Evolutionary conservation across 2,113 vertebrate species (phyloP), one percentile per base, ranked within the genome.

Genomic region (Tringa solitaria): DNA sequence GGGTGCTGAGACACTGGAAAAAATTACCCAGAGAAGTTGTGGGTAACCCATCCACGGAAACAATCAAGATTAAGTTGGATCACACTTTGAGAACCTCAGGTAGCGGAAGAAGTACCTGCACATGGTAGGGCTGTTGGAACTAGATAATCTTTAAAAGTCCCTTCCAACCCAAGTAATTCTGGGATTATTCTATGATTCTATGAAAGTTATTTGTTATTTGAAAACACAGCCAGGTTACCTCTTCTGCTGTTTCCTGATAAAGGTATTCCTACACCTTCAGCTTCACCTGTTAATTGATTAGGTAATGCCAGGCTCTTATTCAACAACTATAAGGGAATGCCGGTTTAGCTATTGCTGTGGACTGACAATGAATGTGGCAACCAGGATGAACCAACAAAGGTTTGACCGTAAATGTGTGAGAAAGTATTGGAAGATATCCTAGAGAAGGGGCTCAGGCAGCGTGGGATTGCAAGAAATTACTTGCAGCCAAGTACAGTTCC

Each of bases 251-350:
- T 69, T 60, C 8, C 26, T 84, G 39, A 14, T 48, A 50, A 51
- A 80, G 13, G 11, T 59, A 12, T 37, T 32, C n/a, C 11, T 56
- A 13, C 6, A 51, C 7, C 9, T 81, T 57, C 41, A 80, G 12
- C 21, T 87, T 77, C 30, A 53, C 4, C 8, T 39, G 2, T 22
- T 65, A 65, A 45, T 39, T 61, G 56, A 41, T 45, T 26, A 45
- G 37, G 51, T 9, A 63, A 32, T 14, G 22, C 12, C 30, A 54
- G 14, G 46, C 4, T 23, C 21, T 30, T 10, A 30, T 19, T 74
- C 64, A 91, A 37, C 9, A 46, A 3, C 4, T 2, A 0, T 23
- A 12, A 41, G 17, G 18, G 12, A 69, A 2, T 0, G 0, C 4
- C 0, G 0, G 8, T 30, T 73, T 74, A 85, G 19, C 32, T 65